These are phyloP conservation scores for Motacilla tschutschensis DNA, from an alignment of 2,113 vertebrate genomes.

Conservation along the genomic window DNA sequence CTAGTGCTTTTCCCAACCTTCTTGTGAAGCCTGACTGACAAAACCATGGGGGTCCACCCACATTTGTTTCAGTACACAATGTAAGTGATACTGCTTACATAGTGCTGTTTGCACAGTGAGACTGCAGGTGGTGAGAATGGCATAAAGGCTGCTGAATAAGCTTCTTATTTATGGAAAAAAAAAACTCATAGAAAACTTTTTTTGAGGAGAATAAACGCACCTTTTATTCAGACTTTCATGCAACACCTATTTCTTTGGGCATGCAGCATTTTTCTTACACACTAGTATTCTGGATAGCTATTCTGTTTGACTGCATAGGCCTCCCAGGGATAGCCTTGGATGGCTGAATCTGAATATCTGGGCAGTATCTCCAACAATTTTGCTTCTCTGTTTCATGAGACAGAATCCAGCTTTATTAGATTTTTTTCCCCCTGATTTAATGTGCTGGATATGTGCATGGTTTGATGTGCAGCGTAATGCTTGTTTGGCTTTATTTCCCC, in stretches of 20 bases:
- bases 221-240: background rate
- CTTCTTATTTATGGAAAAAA: background rate
- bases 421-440: constrained; percentile 6
- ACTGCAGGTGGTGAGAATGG: background rate
- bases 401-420: constrained; percentile 55
- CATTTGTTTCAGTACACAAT: background rate
- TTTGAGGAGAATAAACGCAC: background rate
- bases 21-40: background rate
- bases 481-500: constrained; percentile 58
- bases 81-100: background rate
- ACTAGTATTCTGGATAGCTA: background rate
- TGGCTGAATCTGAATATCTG: constrained; percentile 34
- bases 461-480: constrained; percentile 42
- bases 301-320: constrained; percentile 3
- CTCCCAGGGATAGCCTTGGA: constrained; percentile 14
- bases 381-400: constrained; percentile 40
- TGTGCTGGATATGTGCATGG: constrained; percentile 33
- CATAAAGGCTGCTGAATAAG: background rate
- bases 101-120: background rate
- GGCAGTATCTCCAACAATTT: constrained; percentile 46
- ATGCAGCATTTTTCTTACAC: background rate
- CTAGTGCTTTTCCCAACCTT: background rate
- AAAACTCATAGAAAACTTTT: background rate
- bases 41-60: background rate
- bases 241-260: background rate